Conservation (phyloP, 2,113 vertebrate species). For the Nestor notabilis region DNA sequence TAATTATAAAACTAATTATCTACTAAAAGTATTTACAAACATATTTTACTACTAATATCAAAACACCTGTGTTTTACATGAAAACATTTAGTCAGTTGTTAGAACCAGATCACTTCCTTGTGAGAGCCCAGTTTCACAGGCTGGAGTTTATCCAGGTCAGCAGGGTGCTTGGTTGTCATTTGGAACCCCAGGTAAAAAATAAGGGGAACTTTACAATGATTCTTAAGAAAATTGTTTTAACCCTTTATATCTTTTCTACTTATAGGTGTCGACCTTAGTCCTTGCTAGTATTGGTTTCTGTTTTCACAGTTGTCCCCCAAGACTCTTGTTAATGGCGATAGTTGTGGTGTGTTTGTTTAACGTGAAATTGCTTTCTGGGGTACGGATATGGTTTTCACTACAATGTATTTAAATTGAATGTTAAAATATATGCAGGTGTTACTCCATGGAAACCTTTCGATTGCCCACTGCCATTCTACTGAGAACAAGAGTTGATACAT, state of each 20-base stretch:
- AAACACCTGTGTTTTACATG: neutral
- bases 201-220: rapidly evolving
- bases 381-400: neutral
- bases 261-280: neutral
- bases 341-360: neutral
- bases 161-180: rapidly evolving
- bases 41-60: neutral
- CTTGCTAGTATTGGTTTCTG: neutral
- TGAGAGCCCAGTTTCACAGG: neutral
- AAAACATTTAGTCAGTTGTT: neutral
- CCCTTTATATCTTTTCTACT: neutral
- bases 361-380: neutral
- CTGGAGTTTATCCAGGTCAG: neutral
- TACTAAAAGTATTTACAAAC: neutral
- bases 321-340: neutral
- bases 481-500: neutral
- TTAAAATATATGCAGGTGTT: neutral
- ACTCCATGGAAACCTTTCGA: neutral
- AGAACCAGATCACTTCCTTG: neutral
- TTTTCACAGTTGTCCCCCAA: neutral
- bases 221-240: neutral
- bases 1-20: neutral
- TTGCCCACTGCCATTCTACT: neutral
- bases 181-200: neutral
- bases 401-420: neutral